Base-by-base conservation (phyloP, 1,140 invertebrate species). In the Homalodisca vitripennis region DNA sequence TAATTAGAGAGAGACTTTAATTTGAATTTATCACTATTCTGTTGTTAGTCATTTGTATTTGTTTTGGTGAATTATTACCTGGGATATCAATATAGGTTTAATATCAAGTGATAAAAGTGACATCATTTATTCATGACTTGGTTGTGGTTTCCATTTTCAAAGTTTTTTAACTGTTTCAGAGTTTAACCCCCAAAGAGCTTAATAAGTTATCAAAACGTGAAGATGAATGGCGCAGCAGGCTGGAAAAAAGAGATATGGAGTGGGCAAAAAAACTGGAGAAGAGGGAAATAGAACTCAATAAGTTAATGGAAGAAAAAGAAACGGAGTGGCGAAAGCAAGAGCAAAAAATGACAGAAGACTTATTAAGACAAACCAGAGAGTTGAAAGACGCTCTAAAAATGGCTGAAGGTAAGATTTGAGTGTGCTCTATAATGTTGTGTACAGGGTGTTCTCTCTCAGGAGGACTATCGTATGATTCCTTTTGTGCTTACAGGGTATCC, bases 241-340 rank as follows among this genome's bases (percentile, higher is more conserved):
- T 87, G 71, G 75, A 78, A 32, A 83, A 86, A 77, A 82, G 86
- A 53, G 87, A 89, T 70, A 71, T 78, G 20, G 84, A 90, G 62
- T 82, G 84, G 71, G 70, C 77, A 0, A 85, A 83, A 73, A 83
- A 81, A 75, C 78, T 89, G 70, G 86, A 89, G 29, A 83, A 81
- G 32, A 79, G 80, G 30, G 82, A 84, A 29, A 80, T 84, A 34
- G 81, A 84, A 53, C 81, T 80, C 76, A 79, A 77, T 67, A 78
- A 81, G 26, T 80, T 77, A 65, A 71, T 84, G 24, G 72, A 77
- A 31, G 84, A 87, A 67, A 89, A 87, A 77, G 87, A 89, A 73
- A 82, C 84, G 71, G 88, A 89, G 74, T 88, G 62, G 83, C 86
- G 73, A 84, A 87, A 67, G 85, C 89, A 72, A 84, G 86, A 77